Evolutionary conservation across 92 coral and sea anemone genomes (phyloP).

Genomic region (Porites rus): DNA sequence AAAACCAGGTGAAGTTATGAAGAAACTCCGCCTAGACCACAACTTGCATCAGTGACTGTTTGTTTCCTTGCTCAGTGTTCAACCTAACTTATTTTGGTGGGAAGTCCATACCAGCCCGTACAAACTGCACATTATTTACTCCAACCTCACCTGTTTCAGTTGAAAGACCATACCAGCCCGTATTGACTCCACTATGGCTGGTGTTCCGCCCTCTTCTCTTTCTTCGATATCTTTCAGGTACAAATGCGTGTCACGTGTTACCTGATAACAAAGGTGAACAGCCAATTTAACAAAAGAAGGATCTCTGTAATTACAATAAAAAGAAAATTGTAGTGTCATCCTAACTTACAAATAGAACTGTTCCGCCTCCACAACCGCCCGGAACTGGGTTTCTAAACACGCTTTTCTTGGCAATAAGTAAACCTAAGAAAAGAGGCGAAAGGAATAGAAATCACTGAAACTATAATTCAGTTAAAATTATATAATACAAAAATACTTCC

Average conservation of each 20-base stretch:
- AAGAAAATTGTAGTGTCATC: not conserved
- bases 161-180: slow-evolving; percentile 91
- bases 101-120: not conserved
- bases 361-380: slow-evolving; percentile 88
- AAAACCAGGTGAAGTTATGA: too few species aligned
- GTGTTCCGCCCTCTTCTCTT: slow-evolving; percentile 91
- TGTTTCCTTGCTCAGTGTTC: too few species aligned
- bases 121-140: too few species aligned
- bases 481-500: not conserved
- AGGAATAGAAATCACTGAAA: not conserved
- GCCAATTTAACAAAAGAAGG: not conserved
- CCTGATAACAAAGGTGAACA: slow-evolving; percentile 37
- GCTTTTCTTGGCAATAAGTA: slow-evolving; percentile 79
- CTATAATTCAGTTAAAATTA: too few species aligned
- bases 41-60: too few species aligned
- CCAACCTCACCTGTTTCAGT: slow-evolving; percentile 68
- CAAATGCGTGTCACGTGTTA: slow-evolving; percentile 87
- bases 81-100: not conserved
- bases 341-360: slow-evolving; percentile 83
- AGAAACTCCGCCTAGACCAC: too few species aligned
- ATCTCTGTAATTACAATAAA: not conserved
- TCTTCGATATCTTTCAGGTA: slow-evolving; percentile 84
- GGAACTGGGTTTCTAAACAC: slow-evolving; percentile 83
- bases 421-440: slow-evolving; percentile 28
- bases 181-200: slow-evolving; percentile 87